phyloP scores from a whole-genome alignment of 2,888 invertebrate genomes.

The Cistogaster globosa region DNA sequence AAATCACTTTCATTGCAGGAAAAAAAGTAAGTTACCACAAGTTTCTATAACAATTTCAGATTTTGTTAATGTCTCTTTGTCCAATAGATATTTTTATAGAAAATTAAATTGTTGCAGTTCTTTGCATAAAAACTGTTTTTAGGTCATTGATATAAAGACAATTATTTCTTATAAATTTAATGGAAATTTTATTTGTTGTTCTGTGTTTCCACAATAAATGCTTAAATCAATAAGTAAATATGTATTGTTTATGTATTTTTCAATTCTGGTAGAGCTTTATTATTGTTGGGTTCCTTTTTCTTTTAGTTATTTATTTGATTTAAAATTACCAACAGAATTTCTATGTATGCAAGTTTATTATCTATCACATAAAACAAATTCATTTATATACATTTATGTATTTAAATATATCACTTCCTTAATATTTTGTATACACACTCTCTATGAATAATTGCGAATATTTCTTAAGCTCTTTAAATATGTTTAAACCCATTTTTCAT shows the following conservation, averaged over 20 bases:
- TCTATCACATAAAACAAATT: too few relatives aligned
- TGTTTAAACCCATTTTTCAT: background rate
- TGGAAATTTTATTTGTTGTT: background rate
- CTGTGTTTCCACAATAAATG: background rate
- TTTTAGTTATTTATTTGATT: too few relatives aligned
- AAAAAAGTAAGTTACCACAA: too few relatives aligned
- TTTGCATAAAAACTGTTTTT: background rate
- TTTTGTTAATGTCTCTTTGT: too few relatives aligned
- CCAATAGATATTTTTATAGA: too few relatives aligned
- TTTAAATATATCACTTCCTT: background rate
- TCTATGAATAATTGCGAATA: background rate
- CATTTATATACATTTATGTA: background rate
- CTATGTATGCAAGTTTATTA: too few relatives aligned
- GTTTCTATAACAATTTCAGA: too few relatives aligned
- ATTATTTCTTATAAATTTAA: background rate
- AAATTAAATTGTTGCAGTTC: too few relatives aligned
- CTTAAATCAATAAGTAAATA: background rate
- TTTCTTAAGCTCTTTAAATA: slow-evolving; percentile 1
- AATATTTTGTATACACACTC: background rate
- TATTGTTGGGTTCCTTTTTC: too few relatives aligned
- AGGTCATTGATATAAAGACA: background rate
- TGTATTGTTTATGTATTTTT: background rate
- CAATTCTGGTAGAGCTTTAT: too few relatives aligned
- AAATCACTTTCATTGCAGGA: too few relatives aligned
- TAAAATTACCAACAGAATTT: too few relatives aligned